A percentile compares a stretch with the other conserved stretches of the same genome.
Conservation (phyloP, 2,113 vertebrate genomes). For the Orientallactaga bullata region DNA sequence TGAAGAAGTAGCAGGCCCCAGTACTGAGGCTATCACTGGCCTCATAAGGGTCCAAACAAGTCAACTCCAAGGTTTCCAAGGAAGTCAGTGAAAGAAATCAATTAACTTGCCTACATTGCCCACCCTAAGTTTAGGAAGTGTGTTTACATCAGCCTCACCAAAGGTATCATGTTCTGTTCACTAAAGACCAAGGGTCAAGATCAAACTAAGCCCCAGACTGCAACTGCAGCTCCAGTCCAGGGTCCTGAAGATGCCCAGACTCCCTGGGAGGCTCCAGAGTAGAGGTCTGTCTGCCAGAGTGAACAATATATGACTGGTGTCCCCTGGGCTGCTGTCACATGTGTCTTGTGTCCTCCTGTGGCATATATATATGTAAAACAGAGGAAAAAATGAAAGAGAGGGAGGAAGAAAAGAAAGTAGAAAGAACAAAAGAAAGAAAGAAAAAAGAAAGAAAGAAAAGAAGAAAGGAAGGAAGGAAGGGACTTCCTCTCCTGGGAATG, state of each 20-base stretch:
- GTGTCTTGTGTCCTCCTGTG: background rate
- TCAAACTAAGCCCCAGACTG: background rate
- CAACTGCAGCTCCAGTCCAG: background rate
- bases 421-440: fast-evolving
- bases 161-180: background rate
- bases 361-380: background rate
- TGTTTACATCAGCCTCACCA: background rate
- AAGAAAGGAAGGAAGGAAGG: background rate
- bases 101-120: background rate
- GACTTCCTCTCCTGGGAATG: background rate
- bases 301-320: background rate
- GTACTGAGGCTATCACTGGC: background rate
- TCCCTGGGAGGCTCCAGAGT: background rate
- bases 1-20: background rate
- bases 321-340: background rate
- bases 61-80: background rate
- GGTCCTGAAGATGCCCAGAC: background rate
- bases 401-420: fast-evolving
- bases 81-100: background rate
- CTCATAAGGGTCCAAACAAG: background rate
- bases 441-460: too few relatives aligned
- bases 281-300: background rate
- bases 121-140: background rate
- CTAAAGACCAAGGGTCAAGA: background rate
- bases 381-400: too few relatives aligned